These are phyloP conservation scores for Apotomis capreana DNA, from an alignment of 2,888 invertebrate genomes.

Conservation along the genomic window DNA sequence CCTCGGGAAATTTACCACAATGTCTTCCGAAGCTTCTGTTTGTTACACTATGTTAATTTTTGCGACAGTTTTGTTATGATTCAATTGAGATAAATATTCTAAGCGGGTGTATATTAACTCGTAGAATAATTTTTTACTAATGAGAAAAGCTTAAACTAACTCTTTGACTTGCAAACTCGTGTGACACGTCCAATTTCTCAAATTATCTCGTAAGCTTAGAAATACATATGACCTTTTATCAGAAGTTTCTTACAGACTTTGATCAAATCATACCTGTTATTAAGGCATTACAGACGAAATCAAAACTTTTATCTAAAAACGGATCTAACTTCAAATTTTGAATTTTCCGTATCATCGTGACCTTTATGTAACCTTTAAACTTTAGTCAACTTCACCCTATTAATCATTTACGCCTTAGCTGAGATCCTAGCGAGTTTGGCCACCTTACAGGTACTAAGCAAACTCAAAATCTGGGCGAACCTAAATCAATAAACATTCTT, in stretches of 20 bases:
- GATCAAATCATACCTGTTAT: background rate
- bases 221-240: too few species aligned
- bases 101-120: too few species aligned
- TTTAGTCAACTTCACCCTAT: background rate
- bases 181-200: too few species aligned
- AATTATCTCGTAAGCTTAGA: too few species aligned
- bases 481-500: too few species aligned
- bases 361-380: conserved; percentile 11
- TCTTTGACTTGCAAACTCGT: too few species aligned
- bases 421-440: background rate
- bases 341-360: background rate
- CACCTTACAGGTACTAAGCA: background rate
- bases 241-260: too few species aligned
- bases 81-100: background rate
- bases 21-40: conserved; percentile 2
- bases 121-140: too few species aligned
- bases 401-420: background rate
- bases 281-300: background rate
- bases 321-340: background rate
- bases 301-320: background rate
- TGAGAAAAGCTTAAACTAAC: too few species aligned
- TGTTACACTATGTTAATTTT: conserved; percentile 3
- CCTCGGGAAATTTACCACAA: background rate
- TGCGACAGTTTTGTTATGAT: background rate
- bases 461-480: too few species aligned